Evolutionary conservation across 2,888 invertebrate genomes (phyloP).

Genomic region (Caenorhabditis becei): DNA sequence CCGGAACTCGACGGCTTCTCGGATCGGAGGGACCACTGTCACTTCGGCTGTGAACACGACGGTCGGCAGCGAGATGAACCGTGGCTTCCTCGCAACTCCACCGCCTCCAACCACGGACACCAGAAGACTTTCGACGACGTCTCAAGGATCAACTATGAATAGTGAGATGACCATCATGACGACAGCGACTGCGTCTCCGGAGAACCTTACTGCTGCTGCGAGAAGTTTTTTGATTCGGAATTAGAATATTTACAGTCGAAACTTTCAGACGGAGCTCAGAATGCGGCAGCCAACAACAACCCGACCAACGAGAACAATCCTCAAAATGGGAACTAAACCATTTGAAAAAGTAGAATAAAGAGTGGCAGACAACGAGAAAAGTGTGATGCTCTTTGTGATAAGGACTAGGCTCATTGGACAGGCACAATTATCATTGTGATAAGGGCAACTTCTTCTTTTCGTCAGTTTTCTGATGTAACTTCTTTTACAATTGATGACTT

Average conservation of each 20-base stretch:
- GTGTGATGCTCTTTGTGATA: conserved; percentile 7
- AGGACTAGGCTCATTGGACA: conserved; percentile 7
- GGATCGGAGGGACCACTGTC: conserved; percentile 11
- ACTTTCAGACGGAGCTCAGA: background rate
- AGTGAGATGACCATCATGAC: conserved; percentile 16
- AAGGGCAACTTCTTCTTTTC: background rate
- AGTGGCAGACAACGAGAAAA: conserved; percentile 33
- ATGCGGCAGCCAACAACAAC: background rate
- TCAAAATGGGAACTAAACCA: background rate
- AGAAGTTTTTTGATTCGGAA: background rate
- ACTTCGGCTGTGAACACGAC: background rate
- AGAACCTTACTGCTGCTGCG: background rate
- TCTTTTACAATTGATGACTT: background rate
- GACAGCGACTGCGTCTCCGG: conserved; percentile 24
- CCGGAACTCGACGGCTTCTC: conserved; percentile 4
- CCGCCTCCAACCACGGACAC: background rate
- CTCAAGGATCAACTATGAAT: conserved; percentile 17
- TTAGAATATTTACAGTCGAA: background rate
- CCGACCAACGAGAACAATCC: background rate
- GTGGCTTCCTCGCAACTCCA: conserved; percentile 29
- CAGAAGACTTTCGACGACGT: conserved; percentile 26
- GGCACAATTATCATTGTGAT: conserved; percentile 24
- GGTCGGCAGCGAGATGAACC: conserved; percentile 12
- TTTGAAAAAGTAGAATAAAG: conserved; percentile 3
- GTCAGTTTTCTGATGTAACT: conserved; percentile 29